Evolutionary conservation across 2,797 vertebrate genomes (phyloP).

Genomic region (Syngnathus acus): DNA sequence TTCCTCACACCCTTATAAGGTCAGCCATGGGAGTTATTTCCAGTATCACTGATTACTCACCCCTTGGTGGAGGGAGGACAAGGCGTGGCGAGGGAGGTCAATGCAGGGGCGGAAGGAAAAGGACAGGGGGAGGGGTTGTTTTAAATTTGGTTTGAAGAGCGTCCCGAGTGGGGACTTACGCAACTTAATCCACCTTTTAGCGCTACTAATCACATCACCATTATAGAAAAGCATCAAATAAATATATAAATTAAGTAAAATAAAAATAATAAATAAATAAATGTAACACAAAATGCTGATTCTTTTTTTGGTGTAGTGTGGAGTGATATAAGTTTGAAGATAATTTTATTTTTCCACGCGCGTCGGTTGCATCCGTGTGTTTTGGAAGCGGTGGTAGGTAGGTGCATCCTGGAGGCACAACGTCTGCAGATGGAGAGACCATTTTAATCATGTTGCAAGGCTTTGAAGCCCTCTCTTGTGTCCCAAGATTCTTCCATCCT

Average conservation of each 20-base stretch:
- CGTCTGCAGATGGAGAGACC: conserved; percentile 41
- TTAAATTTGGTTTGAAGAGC: conserved; percentile 7
- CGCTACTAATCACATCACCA: not conserved
- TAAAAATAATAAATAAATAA: not conserved
- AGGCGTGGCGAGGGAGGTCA: not conserved
- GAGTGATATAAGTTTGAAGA: not conserved
- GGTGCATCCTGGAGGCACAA: conserved; percentile 22
- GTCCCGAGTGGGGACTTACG: not conserved
- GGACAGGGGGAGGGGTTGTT: conserved; percentile 11
- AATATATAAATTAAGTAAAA: not conserved
- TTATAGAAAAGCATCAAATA: not conserved
- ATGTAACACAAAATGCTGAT: too few species aligned
- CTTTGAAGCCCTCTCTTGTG: conserved; percentile 44
- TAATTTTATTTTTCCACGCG: conserved; percentile 7
- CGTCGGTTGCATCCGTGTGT: conserved; percentile 23
- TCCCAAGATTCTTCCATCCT: conserved; percentile 38
- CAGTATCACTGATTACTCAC: conserved; percentile 44
- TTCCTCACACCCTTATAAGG: conserved; percentile 55
- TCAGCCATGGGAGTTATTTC: conserved; percentile 43
- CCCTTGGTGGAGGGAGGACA: conserved; percentile 1
- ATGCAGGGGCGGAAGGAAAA: not conserved
- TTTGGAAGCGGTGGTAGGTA: conserved; percentile 32
- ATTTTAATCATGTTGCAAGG: conserved; percentile 56
- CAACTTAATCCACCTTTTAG: not conserved
- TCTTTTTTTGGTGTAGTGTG: not conserved